Evolutionary conservation across 1,140 invertebrate genomes (phyloP).

Genomic region (Nasonia giraulti): DNA sequence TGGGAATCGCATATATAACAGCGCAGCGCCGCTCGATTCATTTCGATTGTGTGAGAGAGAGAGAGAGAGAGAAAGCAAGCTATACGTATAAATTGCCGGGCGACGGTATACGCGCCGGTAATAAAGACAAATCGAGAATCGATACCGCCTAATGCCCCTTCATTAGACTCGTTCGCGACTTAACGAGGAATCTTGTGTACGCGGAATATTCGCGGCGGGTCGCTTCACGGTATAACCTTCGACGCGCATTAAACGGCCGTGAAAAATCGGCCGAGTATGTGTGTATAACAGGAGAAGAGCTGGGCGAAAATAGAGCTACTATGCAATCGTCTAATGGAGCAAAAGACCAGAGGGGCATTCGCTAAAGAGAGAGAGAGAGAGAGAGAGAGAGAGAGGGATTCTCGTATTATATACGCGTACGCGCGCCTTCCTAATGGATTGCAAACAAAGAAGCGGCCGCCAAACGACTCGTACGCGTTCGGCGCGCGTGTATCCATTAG

Average conservation of each 20-base stretch:
- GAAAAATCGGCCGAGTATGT: background rate
- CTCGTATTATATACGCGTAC: constrained; percentile 9
- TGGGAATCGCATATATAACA: too few species aligned
- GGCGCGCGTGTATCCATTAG: constrained; percentile 12
- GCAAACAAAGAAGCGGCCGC: constrained; percentile 27
- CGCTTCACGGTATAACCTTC: background rate
- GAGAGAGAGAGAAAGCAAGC: background rate
- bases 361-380: background rate
- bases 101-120: background rate
- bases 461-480: background rate
- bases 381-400: background rate
- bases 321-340: constrained; percentile 46
- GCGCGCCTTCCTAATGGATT: constrained; percentile 37
- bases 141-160: constrained; percentile 40
- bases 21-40: background rate
- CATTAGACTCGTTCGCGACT: constrained; percentile 38
- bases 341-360: background rate
- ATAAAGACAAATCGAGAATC: constrained; percentile 50
- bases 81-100: background rate
- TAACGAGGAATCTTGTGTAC: constrained; percentile 22
- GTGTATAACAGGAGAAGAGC: background rate
- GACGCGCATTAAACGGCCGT: background rate
- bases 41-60: background rate
- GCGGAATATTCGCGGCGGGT: background rate
- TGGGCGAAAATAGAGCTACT: background rate